Percentiles rank a stretch among this genome's conserved stretches.
Evolutionary conservation across 2,113 vertebrate species (phyloP).

Genomic region (Percina caprodes): DNA sequence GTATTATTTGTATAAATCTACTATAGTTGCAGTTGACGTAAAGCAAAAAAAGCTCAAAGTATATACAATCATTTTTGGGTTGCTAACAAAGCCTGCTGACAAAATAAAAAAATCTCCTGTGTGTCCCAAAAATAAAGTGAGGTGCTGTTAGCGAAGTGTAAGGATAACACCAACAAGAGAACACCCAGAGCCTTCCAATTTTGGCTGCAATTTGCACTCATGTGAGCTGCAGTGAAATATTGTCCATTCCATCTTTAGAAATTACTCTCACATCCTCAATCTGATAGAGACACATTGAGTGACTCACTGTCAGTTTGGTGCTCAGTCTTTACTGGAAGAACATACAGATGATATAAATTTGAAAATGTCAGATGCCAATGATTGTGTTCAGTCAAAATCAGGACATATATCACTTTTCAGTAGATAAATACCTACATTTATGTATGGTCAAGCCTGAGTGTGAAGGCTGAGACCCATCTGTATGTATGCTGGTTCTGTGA

Average conservation of each 20-base stretch:
- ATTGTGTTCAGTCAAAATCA: conserved; percentile 5
- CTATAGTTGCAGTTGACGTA: not conserved
- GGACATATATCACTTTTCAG: not conserved
- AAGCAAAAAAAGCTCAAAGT: not conserved
- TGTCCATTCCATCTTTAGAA: conserved; percentile 51
- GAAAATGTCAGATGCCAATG: conserved; percentile 21
- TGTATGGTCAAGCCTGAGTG: not conserved
- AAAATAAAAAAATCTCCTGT: conserved; percentile 6
- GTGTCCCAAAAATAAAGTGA: conserved; percentile 60
- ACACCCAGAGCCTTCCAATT: conserved; percentile 53
- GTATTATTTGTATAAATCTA: not conserved
- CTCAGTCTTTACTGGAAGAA: conserved; percentile 12
- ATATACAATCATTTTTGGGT: not conserved
- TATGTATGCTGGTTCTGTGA: not conserved
- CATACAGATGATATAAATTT: conserved; percentile 8
- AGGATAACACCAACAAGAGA: conserved; percentile 52
- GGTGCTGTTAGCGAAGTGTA: conserved; percentile 56
- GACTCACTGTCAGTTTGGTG: conserved; percentile 16
- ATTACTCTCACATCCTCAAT: conserved; percentile 47
- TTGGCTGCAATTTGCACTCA: conserved; percentile 57
- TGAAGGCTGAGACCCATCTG: conserved; percentile 1
- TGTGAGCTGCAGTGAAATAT: conserved; percentile 40
- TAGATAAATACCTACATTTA: conserved; percentile 1
- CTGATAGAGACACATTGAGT: conserved; percentile 31
- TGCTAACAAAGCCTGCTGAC: conserved; percentile 12